Conservation (phyloP, 1,140 invertebrate species). For the Micrasema longulum region DNA sequence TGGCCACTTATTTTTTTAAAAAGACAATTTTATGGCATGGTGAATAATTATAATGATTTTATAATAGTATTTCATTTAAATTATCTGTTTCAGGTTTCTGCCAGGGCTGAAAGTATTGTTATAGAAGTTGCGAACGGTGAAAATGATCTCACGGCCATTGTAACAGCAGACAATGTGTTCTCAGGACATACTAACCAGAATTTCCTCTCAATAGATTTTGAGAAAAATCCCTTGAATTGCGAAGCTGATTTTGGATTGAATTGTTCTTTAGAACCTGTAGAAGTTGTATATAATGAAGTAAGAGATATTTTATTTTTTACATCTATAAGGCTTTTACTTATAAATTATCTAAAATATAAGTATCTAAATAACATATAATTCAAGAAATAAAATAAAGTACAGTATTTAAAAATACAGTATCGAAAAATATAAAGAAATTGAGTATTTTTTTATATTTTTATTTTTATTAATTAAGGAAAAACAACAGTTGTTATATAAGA, state of each 20-base stretch:
- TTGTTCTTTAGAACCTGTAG: slow-evolving; percentile 78
- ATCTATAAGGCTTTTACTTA: neutral
- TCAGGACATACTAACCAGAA: slow-evolving; percentile 73
- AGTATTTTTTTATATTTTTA: too few relatives aligned
- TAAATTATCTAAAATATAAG: neutral
- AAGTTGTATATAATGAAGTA: slow-evolving; percentile 86
- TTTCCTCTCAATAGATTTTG: slow-evolving; percentile 81
- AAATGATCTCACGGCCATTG: slow-evolving; percentile 78
- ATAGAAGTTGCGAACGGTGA: slow-evolving; percentile 82
- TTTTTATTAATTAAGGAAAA: too few relatives aligned
- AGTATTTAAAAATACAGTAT: too few relatives aligned
- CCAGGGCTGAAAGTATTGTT: slow-evolving; percentile 81
- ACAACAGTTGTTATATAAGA: too few relatives aligned
- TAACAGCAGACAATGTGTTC: slow-evolving; percentile 77
- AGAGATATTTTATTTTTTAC: slow-evolving; percentile 2
- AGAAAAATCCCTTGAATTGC: slow-evolving; percentile 76
- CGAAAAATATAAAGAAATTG: too few relatives aligned
- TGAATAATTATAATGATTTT: too few relatives aligned
- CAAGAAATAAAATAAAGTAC: too few relatives aligned
- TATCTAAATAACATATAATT: too few relatives aligned
- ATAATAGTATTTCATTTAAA: neutral
- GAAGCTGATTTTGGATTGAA: slow-evolving; percentile 79
- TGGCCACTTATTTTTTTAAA: too few relatives aligned
- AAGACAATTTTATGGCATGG: too few relatives aligned
- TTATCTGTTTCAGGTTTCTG: slow-evolving; percentile 67